Base-by-base conservation (phyloP, 1,140 invertebrate species). In the Plectrocnemia conspersa region DNA sequence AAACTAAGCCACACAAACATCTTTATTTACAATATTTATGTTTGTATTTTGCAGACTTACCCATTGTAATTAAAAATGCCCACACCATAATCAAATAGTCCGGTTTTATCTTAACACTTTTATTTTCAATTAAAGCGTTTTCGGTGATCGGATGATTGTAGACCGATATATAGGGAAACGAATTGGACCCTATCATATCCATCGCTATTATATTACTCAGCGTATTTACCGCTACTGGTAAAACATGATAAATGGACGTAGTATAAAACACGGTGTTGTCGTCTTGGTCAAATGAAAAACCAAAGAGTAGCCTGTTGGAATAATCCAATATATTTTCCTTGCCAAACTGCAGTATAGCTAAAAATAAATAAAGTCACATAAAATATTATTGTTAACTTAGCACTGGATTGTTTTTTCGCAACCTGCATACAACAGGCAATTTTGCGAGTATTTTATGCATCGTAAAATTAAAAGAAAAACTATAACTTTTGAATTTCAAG, bases 91-190 rank as follows among this genome's bases (percentile, higher is more conserved):
- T 45, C 13, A 15, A 27, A 5, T 23, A 27, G 3, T 6, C 10
- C 7, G 42, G 24, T 45, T 16, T 45, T 1, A 45, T 16, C 3
- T n/a, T n/a, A n/a, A 27, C 42, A 6, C 25, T 11, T 3, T 55
- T 57, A 27, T 64, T 54, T 44, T 62, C 24, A 5, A 63, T 44
- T 44, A 52, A 53, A 4, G 64, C 61, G n/a, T 54, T 41, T 52
- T 60, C 29, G 18, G n/a, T n/a, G n/a, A 71, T 45, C 0, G 86
- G 85, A 63, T 83, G 76, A 69, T 85, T 86, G 29, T 70, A 65
- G 0, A 79, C 76, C 2, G 74, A 68, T 52, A 90, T 80, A 1
- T 61, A 54, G 4, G 13, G 45, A 0, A 71, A 75, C 57, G 75
- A 76, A 1, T 77, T 64, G 13, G 68, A 63, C n/a, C 65, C 57